A percentile compares a stretch with the other conserved stretches of the same genome.
These are phyloP conservation scores for Parasteatoda tepidariorum DNA, from an alignment of 1,140 invertebrate species.

Conservation along the genomic window DNA sequence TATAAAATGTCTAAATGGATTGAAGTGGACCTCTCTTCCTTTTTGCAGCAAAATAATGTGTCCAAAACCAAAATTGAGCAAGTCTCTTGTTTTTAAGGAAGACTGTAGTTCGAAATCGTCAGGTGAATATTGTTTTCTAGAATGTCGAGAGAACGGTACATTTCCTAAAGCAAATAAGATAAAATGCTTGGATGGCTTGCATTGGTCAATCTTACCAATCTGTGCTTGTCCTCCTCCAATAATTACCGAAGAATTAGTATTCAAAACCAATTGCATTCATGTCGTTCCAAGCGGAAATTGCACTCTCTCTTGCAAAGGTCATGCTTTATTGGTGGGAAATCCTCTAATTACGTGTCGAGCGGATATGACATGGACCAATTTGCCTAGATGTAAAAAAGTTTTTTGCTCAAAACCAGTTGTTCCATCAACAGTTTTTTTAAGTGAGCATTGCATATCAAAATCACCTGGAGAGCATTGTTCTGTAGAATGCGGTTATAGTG, in stretches of 20 bases:
- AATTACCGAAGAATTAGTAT: background rate
- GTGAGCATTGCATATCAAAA: background rate
- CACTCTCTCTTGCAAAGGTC: background rate
- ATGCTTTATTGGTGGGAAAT: background rate
- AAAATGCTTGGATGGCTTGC: background rate
- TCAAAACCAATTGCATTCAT: background rate
- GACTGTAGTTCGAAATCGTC: background rate
- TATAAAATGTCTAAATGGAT: background rate
- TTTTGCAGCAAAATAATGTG: background rate
- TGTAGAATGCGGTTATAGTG: background rate
- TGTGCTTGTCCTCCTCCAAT: background rate
- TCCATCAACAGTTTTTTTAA: background rate
- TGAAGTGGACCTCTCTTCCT: background rate
- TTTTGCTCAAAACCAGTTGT: background rate
- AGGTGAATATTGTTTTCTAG: background rate
- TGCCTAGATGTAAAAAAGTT: background rate
- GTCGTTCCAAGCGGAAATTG: background rate
- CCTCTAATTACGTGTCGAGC: background rate
- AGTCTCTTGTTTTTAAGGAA: background rate
- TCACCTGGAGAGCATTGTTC: background rate
- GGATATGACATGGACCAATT: background rate
- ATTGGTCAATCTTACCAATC: background rate
- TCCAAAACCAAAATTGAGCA: background rate
- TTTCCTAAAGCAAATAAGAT: background rate
- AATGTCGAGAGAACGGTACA: background rate